Evolutionary conservation across 2,888 invertebrate species (phyloP).

Genomic region (Epinotia nisella): DNA sequence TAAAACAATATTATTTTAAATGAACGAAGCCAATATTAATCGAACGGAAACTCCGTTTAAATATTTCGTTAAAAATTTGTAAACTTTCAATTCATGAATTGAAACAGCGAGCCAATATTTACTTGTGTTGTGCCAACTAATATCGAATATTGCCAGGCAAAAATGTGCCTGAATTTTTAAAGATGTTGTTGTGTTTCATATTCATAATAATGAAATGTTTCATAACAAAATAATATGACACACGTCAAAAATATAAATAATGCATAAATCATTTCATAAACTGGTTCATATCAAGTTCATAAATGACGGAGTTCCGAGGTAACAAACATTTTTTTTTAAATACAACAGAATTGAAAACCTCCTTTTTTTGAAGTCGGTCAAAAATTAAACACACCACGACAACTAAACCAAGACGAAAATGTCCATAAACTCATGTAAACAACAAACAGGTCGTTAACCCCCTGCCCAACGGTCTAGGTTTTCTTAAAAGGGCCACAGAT

Average conservation of each 20-base stretch:
- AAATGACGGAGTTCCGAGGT: too few species aligned
- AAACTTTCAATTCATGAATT: neutral
- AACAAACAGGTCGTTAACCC: neutral
- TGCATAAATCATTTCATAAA: too few species aligned
- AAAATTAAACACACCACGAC: too few species aligned
- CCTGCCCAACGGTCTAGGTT: neutral
- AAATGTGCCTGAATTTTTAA: slow-evolving; percentile 13
- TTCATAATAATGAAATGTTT: neutral
- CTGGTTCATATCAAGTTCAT: too few species aligned
- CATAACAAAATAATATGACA: too few species aligned
- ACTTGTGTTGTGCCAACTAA: slow-evolving; percentile 13
- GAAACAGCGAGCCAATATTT: neutral
- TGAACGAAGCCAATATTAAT: neutral
- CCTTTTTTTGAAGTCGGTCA: too few species aligned
- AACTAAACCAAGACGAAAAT: neutral
- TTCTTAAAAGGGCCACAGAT: neutral
- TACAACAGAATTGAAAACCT: too few species aligned
- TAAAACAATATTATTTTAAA: neutral
- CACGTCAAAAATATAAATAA: too few species aligned
- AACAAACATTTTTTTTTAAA: too few species aligned
- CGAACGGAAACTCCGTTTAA: neutral
- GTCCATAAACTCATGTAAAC: slow-evolving; percentile 4
- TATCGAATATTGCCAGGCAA: slow-evolving; percentile 16
- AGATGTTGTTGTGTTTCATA: neutral
- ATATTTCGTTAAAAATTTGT: neutral